Evolutionary conservation across 2,797 vertebrate species (phyloP).

Genomic region (Gambelia wislizenii): DNA sequence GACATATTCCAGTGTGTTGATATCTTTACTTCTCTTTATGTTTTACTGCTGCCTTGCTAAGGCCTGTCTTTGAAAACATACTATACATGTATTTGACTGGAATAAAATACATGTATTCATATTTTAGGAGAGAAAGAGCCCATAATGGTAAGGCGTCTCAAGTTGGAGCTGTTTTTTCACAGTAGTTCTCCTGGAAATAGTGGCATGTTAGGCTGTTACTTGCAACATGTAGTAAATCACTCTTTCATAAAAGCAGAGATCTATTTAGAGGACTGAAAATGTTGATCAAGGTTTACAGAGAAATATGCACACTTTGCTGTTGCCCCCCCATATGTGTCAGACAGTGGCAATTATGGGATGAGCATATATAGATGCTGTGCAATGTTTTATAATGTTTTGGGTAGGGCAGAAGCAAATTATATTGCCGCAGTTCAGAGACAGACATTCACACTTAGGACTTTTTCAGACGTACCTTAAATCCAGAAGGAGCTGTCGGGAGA

Average conservation of each 20-base stretch:
- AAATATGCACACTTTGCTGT: neutral
- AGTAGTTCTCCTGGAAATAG: neutral
- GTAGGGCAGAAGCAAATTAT: neutral
- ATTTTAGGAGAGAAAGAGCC: neutral
- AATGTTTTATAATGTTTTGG: neutral
- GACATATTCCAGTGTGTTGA: too few relatives aligned
- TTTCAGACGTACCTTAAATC: too few relatives aligned
- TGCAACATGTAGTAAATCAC: too few relatives aligned
- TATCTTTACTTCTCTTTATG: slow-evolving; percentile 51
- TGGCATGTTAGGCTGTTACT: neutral
- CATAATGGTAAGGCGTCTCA: neutral
- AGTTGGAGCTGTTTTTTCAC: neutral
- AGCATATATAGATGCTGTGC: neutral
- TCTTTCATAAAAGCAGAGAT: neutral
- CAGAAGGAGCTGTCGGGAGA: too few relatives aligned
- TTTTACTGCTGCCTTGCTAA: slow-evolving; percentile 52
- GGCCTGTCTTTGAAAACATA: slow-evolving; percentile 30
- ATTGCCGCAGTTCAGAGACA: neutral
- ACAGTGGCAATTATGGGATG: neutral
- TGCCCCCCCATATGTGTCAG: too few relatives aligned
- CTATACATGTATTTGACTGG: neutral
- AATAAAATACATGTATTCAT: neutral
- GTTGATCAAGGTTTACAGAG: neutral
- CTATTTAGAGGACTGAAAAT: neutral
- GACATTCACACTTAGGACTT: too few relatives aligned